Conservation (phyloP, 2,797 vertebrate genomes). For the Pangasius sanitwongsei region DNA sequence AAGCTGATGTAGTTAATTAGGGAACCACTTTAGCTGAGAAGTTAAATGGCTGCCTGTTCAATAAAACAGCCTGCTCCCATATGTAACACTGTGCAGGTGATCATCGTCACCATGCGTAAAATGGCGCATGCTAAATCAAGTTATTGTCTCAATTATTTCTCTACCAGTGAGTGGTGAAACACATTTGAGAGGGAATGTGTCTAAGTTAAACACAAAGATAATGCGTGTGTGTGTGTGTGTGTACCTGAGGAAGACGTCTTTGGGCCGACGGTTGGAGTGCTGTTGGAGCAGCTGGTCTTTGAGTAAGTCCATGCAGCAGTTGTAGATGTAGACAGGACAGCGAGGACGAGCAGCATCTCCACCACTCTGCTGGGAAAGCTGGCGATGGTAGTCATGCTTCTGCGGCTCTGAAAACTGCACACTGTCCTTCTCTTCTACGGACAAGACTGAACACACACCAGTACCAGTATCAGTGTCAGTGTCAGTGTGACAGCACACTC, state of each 20-base stretch:
- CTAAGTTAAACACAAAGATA: neutral
- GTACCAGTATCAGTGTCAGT: no score
- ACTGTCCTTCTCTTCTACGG: conserved; percentile 71
- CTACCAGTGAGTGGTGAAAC: neutral
- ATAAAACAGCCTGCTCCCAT: neutral
- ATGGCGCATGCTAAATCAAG: neutral
- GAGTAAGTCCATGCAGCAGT: conserved; percentile 87
- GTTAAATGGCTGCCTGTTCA: neutral
- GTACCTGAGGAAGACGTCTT: conserved; percentile 90
- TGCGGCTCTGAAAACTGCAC: conserved; percentile 79
- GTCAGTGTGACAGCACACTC: neutral
- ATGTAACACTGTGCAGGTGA: neutral
- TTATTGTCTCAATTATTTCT: neutral
- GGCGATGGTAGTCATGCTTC: conserved; percentile 73
- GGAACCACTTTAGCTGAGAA: neutral
- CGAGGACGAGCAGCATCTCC: conserved; percentile 74
- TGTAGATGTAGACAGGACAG: conserved; percentile 94
- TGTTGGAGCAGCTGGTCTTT: conserved; percentile 88
- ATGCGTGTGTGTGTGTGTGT: neutral
- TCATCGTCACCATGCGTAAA: neutral
- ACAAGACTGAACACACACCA: conserved; percentile 55
- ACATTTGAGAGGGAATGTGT: neutral
- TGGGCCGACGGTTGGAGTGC: conserved; percentile 74
- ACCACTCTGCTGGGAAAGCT: conserved; percentile 79
- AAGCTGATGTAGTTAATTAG: neutral